Conservation (phyloP, 2,888 invertebrate genomes). For the Drosophila yooni region DNA sequence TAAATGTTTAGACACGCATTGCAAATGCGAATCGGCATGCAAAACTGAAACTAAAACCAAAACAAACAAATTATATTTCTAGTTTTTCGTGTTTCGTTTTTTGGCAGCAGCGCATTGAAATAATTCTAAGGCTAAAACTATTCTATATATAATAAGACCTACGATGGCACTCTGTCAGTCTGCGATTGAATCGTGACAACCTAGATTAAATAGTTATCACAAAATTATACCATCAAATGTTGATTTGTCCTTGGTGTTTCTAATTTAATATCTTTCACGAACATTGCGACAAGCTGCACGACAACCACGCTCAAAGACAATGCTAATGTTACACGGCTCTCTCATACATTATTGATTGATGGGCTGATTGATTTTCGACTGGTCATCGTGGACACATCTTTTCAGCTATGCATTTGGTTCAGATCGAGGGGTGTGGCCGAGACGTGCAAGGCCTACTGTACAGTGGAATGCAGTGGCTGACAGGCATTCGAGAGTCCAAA, state of each 20-base stretch:
- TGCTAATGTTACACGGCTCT: slow-evolving; percentile 41
- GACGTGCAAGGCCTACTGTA: slow-evolving; percentile 72
- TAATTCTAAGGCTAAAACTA: slow-evolving; percentile 66
- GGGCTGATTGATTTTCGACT: slow-evolving; percentile 61
- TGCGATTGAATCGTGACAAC: background rate
- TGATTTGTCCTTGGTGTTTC: slow-evolving; percentile 32
- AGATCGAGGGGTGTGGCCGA: slow-evolving; percentile 45
- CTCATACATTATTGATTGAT: slow-evolving; percentile 67
- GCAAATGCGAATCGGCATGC: slow-evolving; percentile 32
- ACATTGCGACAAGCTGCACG: background rate
- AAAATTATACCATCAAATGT: slow-evolving; percentile 1
- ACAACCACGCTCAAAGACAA: slow-evolving; percentile 20
- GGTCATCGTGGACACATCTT: slow-evolving; percentile 49
- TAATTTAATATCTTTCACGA: slow-evolving; percentile 14
- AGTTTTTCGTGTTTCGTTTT: slow-evolving; percentile 50
- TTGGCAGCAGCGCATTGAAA: slow-evolving; percentile 43
- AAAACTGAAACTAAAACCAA: slow-evolving; percentile 11
- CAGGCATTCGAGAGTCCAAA: background rate
- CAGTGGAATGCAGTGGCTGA: slow-evolving; percentile 49
- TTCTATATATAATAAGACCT: slow-evolving; percentile 38
- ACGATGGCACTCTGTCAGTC: slow-evolving; percentile 27
- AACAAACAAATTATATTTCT: slow-evolving; percentile 34
- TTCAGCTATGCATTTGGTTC: slow-evolving; percentile 49
- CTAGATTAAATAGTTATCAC: slow-evolving; percentile 7
- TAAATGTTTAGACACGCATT: slow-evolving; percentile 45